phyloP scores from a whole-genome alignment of 2,797 vertebrate genomes.

The Monodelphis domestica region DNA sequence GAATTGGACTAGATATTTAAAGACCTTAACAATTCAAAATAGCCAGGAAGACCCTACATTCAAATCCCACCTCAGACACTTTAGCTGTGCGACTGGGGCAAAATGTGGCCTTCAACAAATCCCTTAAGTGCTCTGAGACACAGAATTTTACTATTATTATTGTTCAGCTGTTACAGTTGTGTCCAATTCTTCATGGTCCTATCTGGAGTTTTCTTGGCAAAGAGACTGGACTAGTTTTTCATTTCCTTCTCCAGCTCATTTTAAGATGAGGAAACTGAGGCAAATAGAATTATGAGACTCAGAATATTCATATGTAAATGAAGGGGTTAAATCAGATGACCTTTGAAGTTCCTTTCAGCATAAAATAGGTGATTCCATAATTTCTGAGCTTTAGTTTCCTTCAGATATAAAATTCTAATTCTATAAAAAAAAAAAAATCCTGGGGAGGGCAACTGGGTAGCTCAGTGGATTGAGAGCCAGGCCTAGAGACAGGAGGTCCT shows the following conservation, averaged over 20 bases:
- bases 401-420: constrained; percentile 13
- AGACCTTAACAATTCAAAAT: background rate
- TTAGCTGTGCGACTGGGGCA: background rate
- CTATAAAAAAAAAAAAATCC: background rate
- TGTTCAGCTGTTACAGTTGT: too few species aligned
- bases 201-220: too few species aligned
- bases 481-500: too few species aligned
- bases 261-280: too few species aligned
- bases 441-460: too few species aligned
- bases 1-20: background rate
- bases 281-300: too few species aligned
- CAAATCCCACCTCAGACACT: background rate
- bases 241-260: too few species aligned
- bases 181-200: too few species aligned
- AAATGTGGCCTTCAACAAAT: background rate
- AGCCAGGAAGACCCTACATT: background rate
- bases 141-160: too few species aligned
- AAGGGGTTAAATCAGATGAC: background rate
- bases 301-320: background rate
- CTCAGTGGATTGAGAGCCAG: too few species aligned
- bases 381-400: background rate
- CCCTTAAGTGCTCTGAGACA: constrained; percentile 5
- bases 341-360: background rate
- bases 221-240: too few species aligned
- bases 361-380: constrained; percentile 1